Evolutionary conservation across 2,888 invertebrate species (phyloP).

Genomic region (Drosophila kuntzei): DNA sequence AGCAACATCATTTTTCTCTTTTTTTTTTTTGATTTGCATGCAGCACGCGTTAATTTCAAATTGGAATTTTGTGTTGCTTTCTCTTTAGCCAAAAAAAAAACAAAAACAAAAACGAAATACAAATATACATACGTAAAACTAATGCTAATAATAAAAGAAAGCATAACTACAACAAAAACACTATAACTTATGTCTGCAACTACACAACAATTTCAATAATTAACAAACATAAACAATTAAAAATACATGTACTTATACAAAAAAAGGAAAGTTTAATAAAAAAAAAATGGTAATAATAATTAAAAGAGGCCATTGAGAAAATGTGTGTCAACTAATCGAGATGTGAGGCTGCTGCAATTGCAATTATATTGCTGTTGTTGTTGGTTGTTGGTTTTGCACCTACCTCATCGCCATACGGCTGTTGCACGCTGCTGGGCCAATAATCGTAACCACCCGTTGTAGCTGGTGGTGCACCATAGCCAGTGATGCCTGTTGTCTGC

Average conservation of each 20-base stretch:
- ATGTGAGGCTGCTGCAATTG: slow-evolving; percentile 4
- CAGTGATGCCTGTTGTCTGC: not conserved
- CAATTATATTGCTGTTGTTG: not conserved
- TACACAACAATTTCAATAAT: slow-evolving; percentile 2
- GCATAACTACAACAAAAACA: slow-evolving; percentile 5
- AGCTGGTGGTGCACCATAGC: slow-evolving; percentile 28
- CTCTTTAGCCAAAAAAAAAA: slow-evolving; percentile 31
- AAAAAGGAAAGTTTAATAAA: not conserved
- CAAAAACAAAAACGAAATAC: slow-evolving; percentile 9
- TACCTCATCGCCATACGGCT: slow-evolving; percentile 71
- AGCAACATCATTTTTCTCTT: slow-evolving; percentile 41
- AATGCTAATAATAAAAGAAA: slow-evolving; percentile 3
- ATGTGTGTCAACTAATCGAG: slow-evolving; percentile 20
- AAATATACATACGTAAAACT: not conserved
- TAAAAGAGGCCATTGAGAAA: slow-evolving; percentile 28
- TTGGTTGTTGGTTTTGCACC: slow-evolving; percentile 30
- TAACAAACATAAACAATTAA: slow-evolving; percentile 4
- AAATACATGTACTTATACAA: not conserved
- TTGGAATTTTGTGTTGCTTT: slow-evolving; percentile 25
- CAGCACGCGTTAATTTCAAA: slow-evolving; percentile 38
- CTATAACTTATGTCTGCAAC: not conserved
- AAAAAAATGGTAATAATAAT: not conserved
- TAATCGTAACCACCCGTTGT: slow-evolving; percentile 67
- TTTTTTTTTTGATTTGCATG: slow-evolving; percentile 33
- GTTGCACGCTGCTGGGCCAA: slow-evolving; percentile 67